Conservation (phyloP, 2,113 vertebrate species). For the Oryzias celebensis region DNA sequence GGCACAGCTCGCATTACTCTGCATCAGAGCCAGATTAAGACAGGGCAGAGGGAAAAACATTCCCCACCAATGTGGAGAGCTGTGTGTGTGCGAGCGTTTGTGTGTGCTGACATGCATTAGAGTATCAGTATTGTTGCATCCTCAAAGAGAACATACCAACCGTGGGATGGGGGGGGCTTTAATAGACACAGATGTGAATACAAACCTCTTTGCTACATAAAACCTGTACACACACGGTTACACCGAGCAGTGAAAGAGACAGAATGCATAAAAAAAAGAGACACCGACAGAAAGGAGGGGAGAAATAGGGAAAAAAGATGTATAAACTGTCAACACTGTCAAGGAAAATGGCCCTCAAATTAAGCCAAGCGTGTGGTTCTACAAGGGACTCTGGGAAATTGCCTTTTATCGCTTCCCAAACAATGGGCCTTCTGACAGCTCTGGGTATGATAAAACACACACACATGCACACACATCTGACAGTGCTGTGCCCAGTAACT, state of each 20-base stretch:
- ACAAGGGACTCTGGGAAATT: constrained; percentile 77
- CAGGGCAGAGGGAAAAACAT: constrained; percentile 64
- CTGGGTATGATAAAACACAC: constrained; percentile 72
- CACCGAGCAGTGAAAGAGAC: constrained; percentile 41
- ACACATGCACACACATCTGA: constrained; percentile 59
- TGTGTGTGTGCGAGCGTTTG: constrained; percentile 28
- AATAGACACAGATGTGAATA: constrained; percentile 80
- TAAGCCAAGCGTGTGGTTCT: constrained; percentile 75
- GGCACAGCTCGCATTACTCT: constrained; percentile 66
- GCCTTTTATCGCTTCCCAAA: constrained; percentile 83
- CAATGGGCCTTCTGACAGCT: constrained; percentile 80
- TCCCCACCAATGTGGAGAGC: constrained; percentile 44
- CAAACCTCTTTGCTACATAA: constrained; percentile 72
- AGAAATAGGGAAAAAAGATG: constrained; percentile 68
- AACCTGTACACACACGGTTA: constrained; percentile 43
- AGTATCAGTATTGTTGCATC: constrained; percentile 76
- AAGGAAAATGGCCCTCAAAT: constrained; percentile 82
- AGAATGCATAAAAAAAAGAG: constrained; percentile 34
- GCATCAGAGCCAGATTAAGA: constrained; percentile 78
- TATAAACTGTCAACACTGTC: constrained; percentile 83
- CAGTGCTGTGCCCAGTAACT: constrained; percentile 78
- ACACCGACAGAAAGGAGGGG: constrained; percentile 39
- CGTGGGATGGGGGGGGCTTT: constrained; percentile 64
- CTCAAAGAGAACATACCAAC: constrained; percentile 76
- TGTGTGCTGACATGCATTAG: constrained; percentile 75